Conservation (phyloP, 2,797 vertebrate genomes). For the Lates japonicus region DNA sequence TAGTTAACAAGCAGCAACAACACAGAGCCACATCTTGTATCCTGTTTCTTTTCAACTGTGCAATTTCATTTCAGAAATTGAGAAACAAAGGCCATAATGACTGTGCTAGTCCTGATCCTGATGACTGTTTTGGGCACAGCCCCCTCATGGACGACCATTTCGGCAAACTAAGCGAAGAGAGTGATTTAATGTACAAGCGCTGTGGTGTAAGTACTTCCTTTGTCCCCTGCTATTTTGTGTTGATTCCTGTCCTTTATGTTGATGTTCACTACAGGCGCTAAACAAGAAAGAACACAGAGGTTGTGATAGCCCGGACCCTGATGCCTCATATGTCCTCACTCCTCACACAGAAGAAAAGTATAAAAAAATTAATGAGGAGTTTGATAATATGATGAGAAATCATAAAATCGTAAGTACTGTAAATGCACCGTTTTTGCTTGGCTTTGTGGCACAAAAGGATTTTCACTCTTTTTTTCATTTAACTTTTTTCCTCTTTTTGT, state of each 20-base stretch:
- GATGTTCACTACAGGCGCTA: conserved; percentile 98
- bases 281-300: conserved; percentile 99
- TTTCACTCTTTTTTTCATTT: conserved; percentile 73
- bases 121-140: conserved; percentile 99
- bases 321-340: conserved; percentile 99
- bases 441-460: conserved; percentile 87
- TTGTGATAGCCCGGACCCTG: conserved; percentile 99
- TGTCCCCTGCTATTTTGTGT: conserved; percentile 95
- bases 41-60: conserved; percentile 93
- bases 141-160: conserved; percentile 99
- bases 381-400: conserved; percentile 99
- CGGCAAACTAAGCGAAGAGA: conserved; percentile 99
- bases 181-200: conserved; percentile 99
- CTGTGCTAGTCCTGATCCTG: conserved; percentile 99
- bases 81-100: conserved; percentile 99
- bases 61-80: conserved; percentile 99
- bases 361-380: conserved; percentile 99
- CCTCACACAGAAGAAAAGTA: conserved; percentile 99
- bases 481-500: conserved; percentile 71
- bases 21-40: conserved; percentile 62
- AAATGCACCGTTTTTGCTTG: conserved; percentile 87
- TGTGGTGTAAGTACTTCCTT: conserved; percentile 99
- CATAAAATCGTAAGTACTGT: conserved; percentile 99
- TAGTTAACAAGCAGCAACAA: conserved; percentile 49
- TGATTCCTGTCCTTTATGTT: conserved; percentile 99